Evolutionary conservation across 1,140 invertebrate genomes (phyloP).

Genomic region (Nautilus pompilius): DNA sequence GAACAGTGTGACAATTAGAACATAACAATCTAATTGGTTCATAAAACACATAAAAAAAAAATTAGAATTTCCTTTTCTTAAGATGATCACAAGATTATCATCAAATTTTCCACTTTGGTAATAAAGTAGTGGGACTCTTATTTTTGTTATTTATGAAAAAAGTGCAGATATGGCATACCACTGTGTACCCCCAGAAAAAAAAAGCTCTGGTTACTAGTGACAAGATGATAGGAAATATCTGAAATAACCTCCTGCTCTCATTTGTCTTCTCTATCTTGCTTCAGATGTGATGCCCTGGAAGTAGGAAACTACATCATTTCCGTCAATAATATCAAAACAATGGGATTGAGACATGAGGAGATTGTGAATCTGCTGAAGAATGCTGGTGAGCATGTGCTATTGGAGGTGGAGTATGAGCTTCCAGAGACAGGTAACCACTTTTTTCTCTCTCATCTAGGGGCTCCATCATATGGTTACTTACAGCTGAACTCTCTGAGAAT

Average conservation of each 20-base stretch:
- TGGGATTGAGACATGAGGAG: conserved; percentile 73
- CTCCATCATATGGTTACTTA: too few species aligned
- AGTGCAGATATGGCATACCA: not conserved
- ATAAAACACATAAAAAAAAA: too few species aligned
- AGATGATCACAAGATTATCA: not conserved
- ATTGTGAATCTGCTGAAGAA: conserved; percentile 73
- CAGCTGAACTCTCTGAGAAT: too few species aligned
- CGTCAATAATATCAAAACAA: conserved; percentile 76
- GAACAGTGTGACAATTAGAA: too few species aligned
- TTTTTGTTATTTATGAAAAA: not conserved
- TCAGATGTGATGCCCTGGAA: conserved; percentile 62
- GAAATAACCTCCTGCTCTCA: conserved; percentile 10
- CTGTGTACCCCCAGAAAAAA: not conserved
- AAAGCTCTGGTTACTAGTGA: not conserved
- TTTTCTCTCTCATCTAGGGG: too few species aligned
- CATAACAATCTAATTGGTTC: too few species aligned
- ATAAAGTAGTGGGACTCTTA: not conserved
- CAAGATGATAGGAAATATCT: not conserved
- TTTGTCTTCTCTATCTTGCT: conserved; percentile 11
- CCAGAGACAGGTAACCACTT: conserved; percentile 67
- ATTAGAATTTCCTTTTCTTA: too few species aligned
- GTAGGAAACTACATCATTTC: conserved; percentile 76
- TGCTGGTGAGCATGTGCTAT: conserved; percentile 68
- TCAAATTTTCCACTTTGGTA: not conserved
- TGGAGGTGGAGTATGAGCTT: conserved; percentile 80